Evolutionary conservation across 1,140 invertebrate species (phyloP).

Genomic region (Panulirus ornatus): DNA sequence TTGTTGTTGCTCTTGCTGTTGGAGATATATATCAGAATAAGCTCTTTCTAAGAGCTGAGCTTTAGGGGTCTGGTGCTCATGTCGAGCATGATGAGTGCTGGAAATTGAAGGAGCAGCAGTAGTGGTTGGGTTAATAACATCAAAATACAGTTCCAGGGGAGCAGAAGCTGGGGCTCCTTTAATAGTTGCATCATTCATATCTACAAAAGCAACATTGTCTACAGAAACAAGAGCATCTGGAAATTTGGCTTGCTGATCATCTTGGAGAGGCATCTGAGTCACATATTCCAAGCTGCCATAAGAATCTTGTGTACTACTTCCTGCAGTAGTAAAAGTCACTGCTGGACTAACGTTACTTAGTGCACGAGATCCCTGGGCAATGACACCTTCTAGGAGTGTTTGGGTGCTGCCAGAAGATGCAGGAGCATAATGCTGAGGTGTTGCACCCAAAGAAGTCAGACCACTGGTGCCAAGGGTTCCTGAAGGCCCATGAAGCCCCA

Average conservation of each 20-base stretch:
- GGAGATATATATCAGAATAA: constrained; percentile 49
- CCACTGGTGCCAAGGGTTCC: constrained; percentile 20
- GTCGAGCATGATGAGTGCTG: constrained; percentile 47
- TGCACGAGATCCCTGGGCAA: constrained; percentile 37
- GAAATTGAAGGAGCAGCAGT: constrained; percentile 38
- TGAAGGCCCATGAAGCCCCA: constrained; percentile 48
- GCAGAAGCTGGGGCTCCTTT: constrained; percentile 41
- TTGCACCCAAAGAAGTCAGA: constrained; percentile 29
- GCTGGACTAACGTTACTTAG: constrained; percentile 50
- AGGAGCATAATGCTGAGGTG: constrained; percentile 54
- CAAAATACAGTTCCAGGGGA: constrained; percentile 66
- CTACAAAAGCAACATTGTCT: constrained; percentile 70
- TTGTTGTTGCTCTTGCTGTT: constrained; percentile 61
- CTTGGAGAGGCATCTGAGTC: constrained; percentile 51
- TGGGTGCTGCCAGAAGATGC: constrained; percentile 50
- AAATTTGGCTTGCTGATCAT: constrained; percentile 66
- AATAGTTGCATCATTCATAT: constrained; percentile 67
- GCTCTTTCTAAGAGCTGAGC: constrained; percentile 65
- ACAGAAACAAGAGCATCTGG: constrained; percentile 58
- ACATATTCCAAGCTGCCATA: constrained; percentile 66
- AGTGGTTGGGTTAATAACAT: constrained; percentile 60
- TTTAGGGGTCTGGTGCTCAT: constrained; percentile 69
- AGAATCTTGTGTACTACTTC: constrained; percentile 41
- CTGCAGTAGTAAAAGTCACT: constrained; percentile 29
- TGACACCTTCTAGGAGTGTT: constrained; percentile 50